Evolutionary conservation across 2,113 vertebrate species (phyloP).

Genomic region (Aptenodytes forsteri): DNA sequence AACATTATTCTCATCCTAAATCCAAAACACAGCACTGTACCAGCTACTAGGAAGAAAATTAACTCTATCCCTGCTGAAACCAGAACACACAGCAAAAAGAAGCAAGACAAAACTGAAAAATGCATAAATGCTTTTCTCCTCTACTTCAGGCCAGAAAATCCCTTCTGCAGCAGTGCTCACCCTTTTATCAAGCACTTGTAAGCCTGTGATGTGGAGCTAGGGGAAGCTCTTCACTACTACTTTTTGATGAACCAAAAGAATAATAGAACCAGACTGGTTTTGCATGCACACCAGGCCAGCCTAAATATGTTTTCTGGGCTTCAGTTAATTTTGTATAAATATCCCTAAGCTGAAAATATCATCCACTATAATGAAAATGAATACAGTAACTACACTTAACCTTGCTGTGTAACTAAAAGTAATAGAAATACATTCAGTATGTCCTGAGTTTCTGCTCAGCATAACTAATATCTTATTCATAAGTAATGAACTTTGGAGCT

Average conservation of each 20-base stretch:
- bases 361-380: not conserved
- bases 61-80: too few species aligned
- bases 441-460: not conserved
- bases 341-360: not conserved
- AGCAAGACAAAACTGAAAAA: not conserved
- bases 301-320: not conserved
- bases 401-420: not conserved
- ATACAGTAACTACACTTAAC: not conserved
- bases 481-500: not conserved
- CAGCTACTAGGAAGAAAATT: too few species aligned
- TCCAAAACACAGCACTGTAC: too few species aligned
- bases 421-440: not conserved
- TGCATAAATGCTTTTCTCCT: not conserved
- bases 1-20: too few species aligned
- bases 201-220: not conserved
- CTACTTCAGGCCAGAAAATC: not conserved
- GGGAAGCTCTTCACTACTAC: not conserved
- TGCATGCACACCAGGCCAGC: not conserved
- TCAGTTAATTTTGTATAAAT: not conserved
- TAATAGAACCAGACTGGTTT: not conserved
- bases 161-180: not conserved
- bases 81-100: not conserved
- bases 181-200: not conserved
- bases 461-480: not conserved
- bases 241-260: not conserved